Percentiles rank a stretch among this genome's conserved stretches.
Conservation (phyloP, 2,888 invertebrate genomes). For the Eudemis profundana region DNA sequence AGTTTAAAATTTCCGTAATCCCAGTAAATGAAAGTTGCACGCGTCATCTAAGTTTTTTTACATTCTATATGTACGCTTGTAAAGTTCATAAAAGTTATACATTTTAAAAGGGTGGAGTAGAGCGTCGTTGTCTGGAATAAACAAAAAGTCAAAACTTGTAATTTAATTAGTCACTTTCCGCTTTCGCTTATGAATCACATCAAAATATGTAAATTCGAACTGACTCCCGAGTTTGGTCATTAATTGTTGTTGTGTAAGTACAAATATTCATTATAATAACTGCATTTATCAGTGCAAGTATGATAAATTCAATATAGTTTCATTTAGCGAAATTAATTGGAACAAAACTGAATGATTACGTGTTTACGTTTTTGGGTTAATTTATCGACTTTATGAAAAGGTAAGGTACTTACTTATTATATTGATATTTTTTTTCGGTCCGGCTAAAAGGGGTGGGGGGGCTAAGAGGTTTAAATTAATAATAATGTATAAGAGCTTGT, state of each 20-base stretch:
- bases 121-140: too few species aligned
- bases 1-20: too few species aligned
- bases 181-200: constrained; percentile 26
- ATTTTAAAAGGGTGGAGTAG: too few species aligned
- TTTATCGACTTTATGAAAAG: constrained; percentile 6
- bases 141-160: too few species aligned
- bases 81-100: too few species aligned
- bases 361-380: constrained; percentile 3
- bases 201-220: constrained; percentile 38
- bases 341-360: constrained; percentile 1
- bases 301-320: constrained; percentile 35
- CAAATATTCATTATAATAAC: constrained; percentile 41
- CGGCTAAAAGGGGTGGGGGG: too few species aligned
- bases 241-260: constrained; percentile 42
- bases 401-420: not conserved
- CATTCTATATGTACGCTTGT: too few species aligned
- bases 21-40: too few species aligned
- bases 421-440: not conserved
- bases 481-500: too few species aligned
- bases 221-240: constrained; percentile 39
- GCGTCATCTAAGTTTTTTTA: too few species aligned
- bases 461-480: too few species aligned
- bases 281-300: constrained; percentile 31
- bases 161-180: not conserved
- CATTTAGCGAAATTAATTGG: constrained; percentile 28